These are phyloP conservation scores for Drosophila bifasciata DNA, from an alignment of 1,140 invertebrate species.

Conservation along the genomic window DNA sequence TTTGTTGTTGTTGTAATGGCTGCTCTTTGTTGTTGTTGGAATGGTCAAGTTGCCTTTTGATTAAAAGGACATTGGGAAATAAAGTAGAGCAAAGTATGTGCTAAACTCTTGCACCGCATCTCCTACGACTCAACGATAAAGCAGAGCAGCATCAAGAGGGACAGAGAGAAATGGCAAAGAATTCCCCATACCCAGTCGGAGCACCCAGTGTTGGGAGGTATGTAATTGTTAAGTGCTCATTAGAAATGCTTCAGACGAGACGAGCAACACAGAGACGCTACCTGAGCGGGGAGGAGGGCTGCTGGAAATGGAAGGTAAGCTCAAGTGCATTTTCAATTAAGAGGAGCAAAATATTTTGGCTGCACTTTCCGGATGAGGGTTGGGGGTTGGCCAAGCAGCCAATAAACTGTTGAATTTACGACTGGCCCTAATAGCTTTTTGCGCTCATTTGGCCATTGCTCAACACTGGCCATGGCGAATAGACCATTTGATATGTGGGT, in stretches of 20 bases:
- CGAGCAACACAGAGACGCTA: not conserved
- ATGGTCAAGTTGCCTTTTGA: conserved; percentile 65
- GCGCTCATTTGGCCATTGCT: conserved; percentile 58
- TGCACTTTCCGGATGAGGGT: conserved; percentile 36
- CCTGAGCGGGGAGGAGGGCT: no score
- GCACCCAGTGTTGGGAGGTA: conserved; percentile 29
- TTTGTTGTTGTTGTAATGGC: no score
- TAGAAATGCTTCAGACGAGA: conserved; percentile 69
- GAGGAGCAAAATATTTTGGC: conserved; percentile 72
- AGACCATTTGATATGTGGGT: conserved; percentile 50
- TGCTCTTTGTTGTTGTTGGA: conserved; percentile 51
- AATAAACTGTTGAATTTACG: conserved; percentile 78
- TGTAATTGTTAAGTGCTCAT: conserved; percentile 82
- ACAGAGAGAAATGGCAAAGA: conserved; percentile 6
- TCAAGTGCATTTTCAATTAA: conserved; percentile 80
- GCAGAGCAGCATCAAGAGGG: conserved; percentile 1
- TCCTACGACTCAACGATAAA: conserved; percentile 5
- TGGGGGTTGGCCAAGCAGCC: conserved; percentile 38
- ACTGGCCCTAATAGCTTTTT: conserved; percentile 71
- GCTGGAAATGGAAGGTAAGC: not conserved
- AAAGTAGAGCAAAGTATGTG: conserved; percentile 61
- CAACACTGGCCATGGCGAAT: conserved; percentile 40
- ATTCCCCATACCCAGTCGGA: conserved; percentile 18
- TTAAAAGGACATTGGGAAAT: conserved; percentile 66
- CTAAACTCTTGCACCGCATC: conserved; percentile 38